phyloP scores from a whole-genome alignment of 2,113 vertebrate species.

The Lates calcarifer region DNA sequence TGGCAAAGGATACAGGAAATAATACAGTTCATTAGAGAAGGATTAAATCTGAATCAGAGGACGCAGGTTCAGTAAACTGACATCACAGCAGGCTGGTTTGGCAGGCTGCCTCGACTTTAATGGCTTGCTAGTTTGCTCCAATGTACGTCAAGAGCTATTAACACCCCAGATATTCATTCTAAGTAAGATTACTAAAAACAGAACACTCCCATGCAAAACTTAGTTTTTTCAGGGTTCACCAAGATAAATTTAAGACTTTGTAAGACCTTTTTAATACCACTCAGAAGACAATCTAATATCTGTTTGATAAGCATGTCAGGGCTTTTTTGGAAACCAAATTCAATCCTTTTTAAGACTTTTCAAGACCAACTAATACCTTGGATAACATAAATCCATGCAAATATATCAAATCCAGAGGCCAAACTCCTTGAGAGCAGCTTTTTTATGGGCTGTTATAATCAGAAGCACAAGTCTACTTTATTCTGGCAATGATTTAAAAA shows the following conservation, averaged over 20 bases:
- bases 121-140: conserved; percentile 8
- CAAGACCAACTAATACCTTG: too few species aligned
- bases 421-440: neutral
- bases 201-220: neutral
- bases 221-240: neutral
- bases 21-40: conserved; percentile 52
- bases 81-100: conserved; percentile 50
- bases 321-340: too few species aligned
- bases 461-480: conserved; percentile 6
- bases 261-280: neutral
- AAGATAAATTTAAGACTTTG: neutral
- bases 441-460: neutral
- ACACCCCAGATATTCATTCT: neutral
- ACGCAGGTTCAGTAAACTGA: conserved; percentile 41
- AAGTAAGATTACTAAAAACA: neutral
- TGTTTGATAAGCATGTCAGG: neutral
- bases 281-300: neutral
- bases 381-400: neutral
- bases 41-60: conserved; percentile 55
- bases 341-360: too few species aligned
- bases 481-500: conserved; percentile 41
- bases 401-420: neutral
- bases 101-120: conserved; percentile 44
- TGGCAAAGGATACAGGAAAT: conserved; percentile 26
- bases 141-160: neutral